phyloP scores from a whole-genome alignment of 2,797 vertebrate genomes.

The Peromyscus aztecus region DNA sequence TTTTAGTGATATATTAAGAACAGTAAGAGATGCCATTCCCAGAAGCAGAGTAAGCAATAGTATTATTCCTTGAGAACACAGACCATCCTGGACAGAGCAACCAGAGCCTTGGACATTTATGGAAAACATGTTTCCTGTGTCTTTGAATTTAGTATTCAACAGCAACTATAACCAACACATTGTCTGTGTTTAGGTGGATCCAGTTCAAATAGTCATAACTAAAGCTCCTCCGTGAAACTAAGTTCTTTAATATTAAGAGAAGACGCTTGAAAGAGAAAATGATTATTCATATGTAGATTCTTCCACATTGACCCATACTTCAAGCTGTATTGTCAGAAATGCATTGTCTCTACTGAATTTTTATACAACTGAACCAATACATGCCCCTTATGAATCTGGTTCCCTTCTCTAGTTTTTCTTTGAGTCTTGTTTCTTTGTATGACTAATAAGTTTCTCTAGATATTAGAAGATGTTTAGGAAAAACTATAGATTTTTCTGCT shows the following conservation, averaged over 20 bases:
- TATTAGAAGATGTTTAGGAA: not conserved
- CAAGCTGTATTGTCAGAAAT: not conserved
- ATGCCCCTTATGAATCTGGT: not conserved
- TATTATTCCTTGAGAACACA: not conserved
- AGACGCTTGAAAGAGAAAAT: not conserved
- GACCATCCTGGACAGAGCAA: not conserved
- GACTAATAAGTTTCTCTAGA: not conserved
- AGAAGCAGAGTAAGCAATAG: not conserved
- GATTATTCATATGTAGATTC: not conserved
- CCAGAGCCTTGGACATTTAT: too few relatives aligned
- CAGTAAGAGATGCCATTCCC: not conserved
- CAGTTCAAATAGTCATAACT: not conserved
- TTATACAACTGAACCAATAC: not conserved
- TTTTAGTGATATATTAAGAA: not conserved
- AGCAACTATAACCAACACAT: not conserved
- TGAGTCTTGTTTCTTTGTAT: not conserved
- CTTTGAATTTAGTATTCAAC: not conserved
- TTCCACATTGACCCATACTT: not conserved
- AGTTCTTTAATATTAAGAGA: not conserved
- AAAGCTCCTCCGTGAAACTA: not conserved
- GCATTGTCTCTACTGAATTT: not conserved
- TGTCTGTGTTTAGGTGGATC: not conserved
- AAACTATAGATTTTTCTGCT: not conserved
- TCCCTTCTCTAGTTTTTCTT: not conserved
- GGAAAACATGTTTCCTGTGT: not conserved